These are phyloP conservation scores for Antheraea yamamai DNA, from an alignment of 2,888 invertebrate species.

Conservation along the genomic window DNA sequence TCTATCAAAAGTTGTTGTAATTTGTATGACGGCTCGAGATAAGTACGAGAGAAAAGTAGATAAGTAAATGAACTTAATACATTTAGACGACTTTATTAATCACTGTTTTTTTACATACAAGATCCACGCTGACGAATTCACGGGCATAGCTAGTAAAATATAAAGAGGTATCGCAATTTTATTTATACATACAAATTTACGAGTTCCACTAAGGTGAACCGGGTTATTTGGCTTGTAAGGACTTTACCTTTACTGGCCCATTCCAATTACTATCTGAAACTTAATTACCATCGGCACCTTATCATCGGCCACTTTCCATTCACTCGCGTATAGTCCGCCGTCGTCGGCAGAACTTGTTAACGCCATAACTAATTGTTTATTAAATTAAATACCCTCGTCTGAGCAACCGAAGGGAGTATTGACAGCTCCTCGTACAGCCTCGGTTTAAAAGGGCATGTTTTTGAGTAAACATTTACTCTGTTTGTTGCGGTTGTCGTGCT, in stretches of 20 bases:
- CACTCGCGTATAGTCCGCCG: conserved; percentile 5
- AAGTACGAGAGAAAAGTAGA: too few relatives aligned
- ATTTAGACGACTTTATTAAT: too few relatives aligned
- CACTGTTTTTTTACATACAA: too few relatives aligned
- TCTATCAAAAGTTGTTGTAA: too few relatives aligned
- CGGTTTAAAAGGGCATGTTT: conserved; percentile 1
- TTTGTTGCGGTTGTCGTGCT: not conserved
- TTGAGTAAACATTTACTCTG: not conserved
- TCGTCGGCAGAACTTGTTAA: conserved; percentile 35
- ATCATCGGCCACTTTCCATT: conserved; percentile 10
- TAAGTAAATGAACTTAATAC: too few relatives aligned
- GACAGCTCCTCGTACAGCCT: conserved; percentile 28
- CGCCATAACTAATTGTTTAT: conserved; percentile 42
- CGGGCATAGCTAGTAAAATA: too few relatives aligned
- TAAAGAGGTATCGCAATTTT: too few relatives aligned
- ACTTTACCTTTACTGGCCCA: not conserved
- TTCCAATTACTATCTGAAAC: conserved; percentile 9
- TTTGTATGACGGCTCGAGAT: too few relatives aligned
- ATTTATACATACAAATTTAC: not conserved
- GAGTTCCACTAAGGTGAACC: not conserved
- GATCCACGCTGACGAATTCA: too few relatives aligned
- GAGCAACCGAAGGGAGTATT: conserved; percentile 33
- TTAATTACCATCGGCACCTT: conserved; percentile 10
- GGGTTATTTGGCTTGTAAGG: not conserved
- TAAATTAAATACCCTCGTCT: conserved; percentile 47